These are phyloP conservation scores for Ormyrus nitidulus DNA, from an alignment of 2,888 invertebrate genomes.

Conservation along the genomic window DNA sequence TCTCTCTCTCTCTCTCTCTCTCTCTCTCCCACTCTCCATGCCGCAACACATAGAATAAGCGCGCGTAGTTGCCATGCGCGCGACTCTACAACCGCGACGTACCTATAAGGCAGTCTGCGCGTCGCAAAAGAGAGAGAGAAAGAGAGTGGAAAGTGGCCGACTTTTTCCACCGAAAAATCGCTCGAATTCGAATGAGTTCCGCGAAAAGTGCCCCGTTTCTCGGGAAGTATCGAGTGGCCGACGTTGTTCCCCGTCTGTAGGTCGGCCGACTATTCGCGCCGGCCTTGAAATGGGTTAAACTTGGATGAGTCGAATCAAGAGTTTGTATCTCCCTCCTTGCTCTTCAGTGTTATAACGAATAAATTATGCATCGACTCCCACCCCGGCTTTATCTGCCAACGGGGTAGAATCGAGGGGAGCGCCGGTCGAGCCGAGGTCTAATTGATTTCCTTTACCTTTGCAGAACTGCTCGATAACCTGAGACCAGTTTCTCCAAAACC, in stretches of 20 bases:
- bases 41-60: no score
- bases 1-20: slow-evolving; percentile 8
- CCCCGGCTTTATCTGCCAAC: no score
- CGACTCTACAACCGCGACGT: neutral
- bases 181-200: slow-evolving; percentile 32
- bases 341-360: slow-evolving; percentile 33
- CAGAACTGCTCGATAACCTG: slow-evolving; percentile 89
- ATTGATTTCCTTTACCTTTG: slow-evolving; percentile 52
- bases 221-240: slow-evolving; percentile 10
- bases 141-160: slow-evolving; percentile 22
- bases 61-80: slow-evolving; percentile 40
- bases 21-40: no score
- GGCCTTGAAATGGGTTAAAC: slow-evolving; percentile 45
- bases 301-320: slow-evolving; percentile 48
- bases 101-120: neutral
- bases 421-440: neutral
- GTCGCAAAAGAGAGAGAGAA: no score
- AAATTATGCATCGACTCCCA: neutral
- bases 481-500: slow-evolving; percentile 91
- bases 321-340: neutral
- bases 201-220: neutral
- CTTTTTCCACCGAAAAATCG: slow-evolving; percentile 14
- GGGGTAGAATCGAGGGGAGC: no score
- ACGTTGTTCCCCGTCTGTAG: slow-evolving; percentile 5
- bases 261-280: slow-evolving; percentile 15